These are phyloP conservation scores for Folsomia candida DNA, from an alignment of 2,888 invertebrate genomes.

Conservation along the genomic window DNA sequence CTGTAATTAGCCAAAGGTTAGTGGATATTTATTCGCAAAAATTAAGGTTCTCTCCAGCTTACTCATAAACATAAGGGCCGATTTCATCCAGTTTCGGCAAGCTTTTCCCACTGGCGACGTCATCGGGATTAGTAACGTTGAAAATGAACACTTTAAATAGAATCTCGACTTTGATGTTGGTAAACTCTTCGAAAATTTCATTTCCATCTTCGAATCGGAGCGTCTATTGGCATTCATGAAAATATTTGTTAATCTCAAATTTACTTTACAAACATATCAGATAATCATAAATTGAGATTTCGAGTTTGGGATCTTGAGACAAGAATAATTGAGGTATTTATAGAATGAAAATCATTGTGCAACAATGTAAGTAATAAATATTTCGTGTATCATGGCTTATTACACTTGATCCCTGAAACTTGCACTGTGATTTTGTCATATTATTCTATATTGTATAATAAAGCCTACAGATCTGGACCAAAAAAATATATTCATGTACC, in stretches of 20 bases:
- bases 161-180: constrained; percentile 28
- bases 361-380: no score
- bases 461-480: neutral
- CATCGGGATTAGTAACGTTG: constrained; percentile 39
- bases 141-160: constrained; percentile 30
- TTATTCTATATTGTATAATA: no score
- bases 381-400: no score
- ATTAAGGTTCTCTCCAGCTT: constrained; percentile 12
- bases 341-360: no score
- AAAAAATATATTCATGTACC: constrained; percentile 17
- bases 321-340: no score
- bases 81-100: constrained; percentile 30
- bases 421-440: no score
- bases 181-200: constrained; percentile 33
- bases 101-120: constrained; percentile 25
- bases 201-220: constrained; percentile 33
- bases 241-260: no score
- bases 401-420: no score
- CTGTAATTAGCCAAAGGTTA: neutral
- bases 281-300: no score
- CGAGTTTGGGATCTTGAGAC: no score
- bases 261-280: no score
- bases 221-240: constrained; percentile 27
- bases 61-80: constrained; percentile 43
- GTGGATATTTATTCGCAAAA: constrained; percentile 1